Evolutionary conservation across 35 echinoderm and acorn worm species (phyloP), one percentile per base, ranked within the genome.

Genomic region (Holothuria glaberrima): DNA sequence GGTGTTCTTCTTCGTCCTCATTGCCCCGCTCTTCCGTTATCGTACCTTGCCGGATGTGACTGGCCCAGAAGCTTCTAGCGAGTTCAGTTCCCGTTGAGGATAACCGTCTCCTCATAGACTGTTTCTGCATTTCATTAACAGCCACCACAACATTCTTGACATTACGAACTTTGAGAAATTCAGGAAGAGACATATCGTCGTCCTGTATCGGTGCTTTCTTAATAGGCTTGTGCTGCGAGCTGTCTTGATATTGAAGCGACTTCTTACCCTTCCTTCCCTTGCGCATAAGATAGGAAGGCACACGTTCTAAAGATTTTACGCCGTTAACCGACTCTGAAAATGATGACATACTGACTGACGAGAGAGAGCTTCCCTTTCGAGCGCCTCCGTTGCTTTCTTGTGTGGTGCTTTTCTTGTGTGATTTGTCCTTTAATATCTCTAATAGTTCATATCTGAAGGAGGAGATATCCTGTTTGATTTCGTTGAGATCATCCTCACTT

Each of bases 401-500:
- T 30, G 28, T 1, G 1, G 13, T 30, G 30, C 44, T 21, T 65
- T 87, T 84, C 45, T 67, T 82, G 4, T 16, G 30, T 0, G 38
- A 79, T 34, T 92, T 89, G 18, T 89, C 81, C 72, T 94, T 97
- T 12, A 97, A 79, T 22, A 97, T 85, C 71, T 97, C 95, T 22
- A 97, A 86, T 77, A 97, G 92, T 48, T 97, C 95, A 50, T 94
- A 97, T 24, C 92, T 79, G 64, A 97, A 93, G 28, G 93, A 64
- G 17, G 97, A 94, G 44, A 99, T 99, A 38, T 99, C 97, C 56
- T 95, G 93, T 70, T 99, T 99, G 76, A 99, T 99, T 83, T 99
- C 97, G 41, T 99, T 99, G 41, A 99, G 91, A 54, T 99, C 97
- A 46, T 99, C 97, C 75, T 99, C 97, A 75, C 93, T 99, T 12